These are phyloP conservation scores for Oxyscelio sp. DNA, from an alignment of 2,888 invertebrate genomes.

Conservation along the genomic window DNA sequence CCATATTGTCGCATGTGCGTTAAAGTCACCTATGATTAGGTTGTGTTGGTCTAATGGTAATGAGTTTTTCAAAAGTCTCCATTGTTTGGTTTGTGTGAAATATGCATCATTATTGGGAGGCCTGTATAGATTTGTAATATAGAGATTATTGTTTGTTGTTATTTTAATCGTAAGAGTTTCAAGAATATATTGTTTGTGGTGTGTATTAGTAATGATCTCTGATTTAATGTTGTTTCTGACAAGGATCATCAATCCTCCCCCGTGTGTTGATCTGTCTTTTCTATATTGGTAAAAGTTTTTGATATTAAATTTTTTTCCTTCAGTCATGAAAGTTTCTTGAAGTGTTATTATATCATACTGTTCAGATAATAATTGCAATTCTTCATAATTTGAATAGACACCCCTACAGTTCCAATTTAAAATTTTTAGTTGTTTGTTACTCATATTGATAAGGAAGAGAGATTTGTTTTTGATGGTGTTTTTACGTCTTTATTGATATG, in stretches of 20 bases:
- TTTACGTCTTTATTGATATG: background rate
- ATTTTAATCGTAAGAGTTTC: slow-evolving; percentile 39
- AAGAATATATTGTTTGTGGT: background rate
- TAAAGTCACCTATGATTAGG: slow-evolving; percentile 30
- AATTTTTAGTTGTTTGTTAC: background rate
- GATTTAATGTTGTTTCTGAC: background rate
- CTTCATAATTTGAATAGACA: background rate
- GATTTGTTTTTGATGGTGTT: background rate
- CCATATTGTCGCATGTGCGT: slow-evolving; percentile 10
- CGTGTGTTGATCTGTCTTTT: background rate
- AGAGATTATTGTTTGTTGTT: background rate
- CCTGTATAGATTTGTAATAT: slow-evolving; percentile 32
- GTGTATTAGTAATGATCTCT: background rate
- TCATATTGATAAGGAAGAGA: no score
- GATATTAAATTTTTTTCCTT: background rate
- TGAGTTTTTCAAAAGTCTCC: slow-evolving; percentile 22
- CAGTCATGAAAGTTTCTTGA: background rate
- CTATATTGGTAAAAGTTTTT: background rate
- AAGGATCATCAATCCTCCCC: background rate
- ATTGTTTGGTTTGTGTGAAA: slow-evolving; percentile 11
- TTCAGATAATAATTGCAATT: background rate
- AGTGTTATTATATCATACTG: no score
- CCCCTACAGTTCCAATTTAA: background rate
- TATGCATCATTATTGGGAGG: slow-evolving; percentile 8
- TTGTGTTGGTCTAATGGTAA: background rate